These are phyloP conservation scores for Agrotis ipsilon DNA, from an alignment of 2,888 invertebrate genomes.

Conservation along the genomic window DNA sequence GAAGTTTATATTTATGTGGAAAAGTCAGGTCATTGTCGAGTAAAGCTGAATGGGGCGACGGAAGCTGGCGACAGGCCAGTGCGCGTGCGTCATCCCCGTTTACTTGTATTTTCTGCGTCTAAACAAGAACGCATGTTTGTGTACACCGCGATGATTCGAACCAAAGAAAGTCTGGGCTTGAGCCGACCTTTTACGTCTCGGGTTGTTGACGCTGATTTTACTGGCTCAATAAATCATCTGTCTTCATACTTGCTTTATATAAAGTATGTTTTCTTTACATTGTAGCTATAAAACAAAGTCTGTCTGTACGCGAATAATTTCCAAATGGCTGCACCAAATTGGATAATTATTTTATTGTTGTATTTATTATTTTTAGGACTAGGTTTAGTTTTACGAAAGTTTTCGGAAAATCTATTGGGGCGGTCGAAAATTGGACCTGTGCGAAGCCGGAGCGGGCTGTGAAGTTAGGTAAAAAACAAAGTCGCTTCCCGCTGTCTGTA, in stretches of 20 bases:
- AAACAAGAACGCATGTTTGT: constrained; percentile 70
- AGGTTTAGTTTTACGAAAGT: too few relatives aligned
- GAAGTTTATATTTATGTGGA: constrained; percentile 70
- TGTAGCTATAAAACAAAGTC: too few relatives aligned
- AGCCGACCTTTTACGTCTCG: constrained; percentile 25
- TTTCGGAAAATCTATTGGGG: too few relatives aligned
- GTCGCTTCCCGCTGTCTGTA: too few relatives aligned
- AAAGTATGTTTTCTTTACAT: too few relatives aligned
- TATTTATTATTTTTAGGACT: too few relatives aligned
- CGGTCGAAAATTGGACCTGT: too few relatives aligned
- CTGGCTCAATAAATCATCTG: constrained; percentile 8
- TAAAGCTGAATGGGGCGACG: constrained; percentile 85
- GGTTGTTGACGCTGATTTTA: constrained; percentile 24
- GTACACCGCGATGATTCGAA: constrained; percentile 41
- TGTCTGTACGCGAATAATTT: too few relatives aligned
- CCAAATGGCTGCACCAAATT: too few relatives aligned
- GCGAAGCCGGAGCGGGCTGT: too few relatives aligned
- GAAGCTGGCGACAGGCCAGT: constrained; percentile 85
- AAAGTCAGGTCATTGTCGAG: constrained; percentile 88
- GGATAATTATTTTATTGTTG: too few relatives aligned
- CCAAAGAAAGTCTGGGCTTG: constrained; percentile 42
- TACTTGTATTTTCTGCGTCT: constrained; percentile 76
- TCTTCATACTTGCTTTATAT: neutral
- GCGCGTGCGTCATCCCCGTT: constrained; percentile 83
- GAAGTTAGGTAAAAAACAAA: too few relatives aligned